Evolutionary conservation across 1,140 invertebrate genomes (phyloP).

Genomic region (Atta colombica): DNA sequence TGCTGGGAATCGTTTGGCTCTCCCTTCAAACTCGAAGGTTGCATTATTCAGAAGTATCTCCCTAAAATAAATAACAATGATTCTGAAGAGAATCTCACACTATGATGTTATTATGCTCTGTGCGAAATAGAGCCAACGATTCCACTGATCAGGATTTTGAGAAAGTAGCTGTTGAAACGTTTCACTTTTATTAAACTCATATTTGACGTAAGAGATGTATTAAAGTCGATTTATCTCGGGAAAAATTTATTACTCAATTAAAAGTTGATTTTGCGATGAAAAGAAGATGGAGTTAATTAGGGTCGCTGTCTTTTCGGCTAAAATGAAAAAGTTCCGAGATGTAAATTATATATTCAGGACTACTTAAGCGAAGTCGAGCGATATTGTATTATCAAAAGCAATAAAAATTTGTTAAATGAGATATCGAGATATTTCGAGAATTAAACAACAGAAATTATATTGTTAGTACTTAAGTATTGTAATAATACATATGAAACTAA

Average conservation of each 20-base stretch:
- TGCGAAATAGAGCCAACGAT: neutral
- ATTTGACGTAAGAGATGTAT: neutral
- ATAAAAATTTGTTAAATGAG: too few species aligned
- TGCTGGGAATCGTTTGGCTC: neutral
- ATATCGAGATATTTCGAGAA: too few species aligned
- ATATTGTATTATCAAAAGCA: too few species aligned
- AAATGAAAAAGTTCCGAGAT: too few species aligned
- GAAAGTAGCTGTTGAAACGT: neutral
- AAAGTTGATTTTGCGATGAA: neutral
- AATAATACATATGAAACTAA: too few species aligned
- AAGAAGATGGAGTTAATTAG: neutral
- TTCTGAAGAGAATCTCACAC: neutral
- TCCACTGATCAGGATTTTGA: neutral
- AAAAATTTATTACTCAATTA: neutral
- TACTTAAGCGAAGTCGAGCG: too few species aligned
- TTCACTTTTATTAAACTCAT: neutral
- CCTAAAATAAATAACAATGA: conserved; percentile 23
- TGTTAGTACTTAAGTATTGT: too few species aligned
- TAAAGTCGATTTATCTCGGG: neutral
- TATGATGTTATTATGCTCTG: neutral
- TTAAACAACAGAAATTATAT: too few species aligned
- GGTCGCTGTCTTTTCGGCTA: too few species aligned
- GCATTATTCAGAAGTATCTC: conserved; percentile 28
- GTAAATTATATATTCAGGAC: too few species aligned
- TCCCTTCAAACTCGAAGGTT: neutral